Conservation (phyloP, 2,888 invertebrate genomes). For the Aspidapion aeneum region DNA sequence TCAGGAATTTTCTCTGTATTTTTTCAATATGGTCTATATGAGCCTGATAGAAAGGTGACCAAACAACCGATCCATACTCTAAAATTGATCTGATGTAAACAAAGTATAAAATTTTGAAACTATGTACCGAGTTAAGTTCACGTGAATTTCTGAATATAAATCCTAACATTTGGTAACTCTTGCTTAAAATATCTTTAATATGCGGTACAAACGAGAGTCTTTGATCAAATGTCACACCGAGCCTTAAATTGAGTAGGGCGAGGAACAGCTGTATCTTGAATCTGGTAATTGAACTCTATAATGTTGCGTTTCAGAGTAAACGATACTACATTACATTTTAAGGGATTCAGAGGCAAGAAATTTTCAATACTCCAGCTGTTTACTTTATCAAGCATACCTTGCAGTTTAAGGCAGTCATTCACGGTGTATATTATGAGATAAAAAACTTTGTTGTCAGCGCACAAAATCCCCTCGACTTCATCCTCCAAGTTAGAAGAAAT, state of each 20-base stretch:
- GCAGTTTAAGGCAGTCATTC: too few species aligned
- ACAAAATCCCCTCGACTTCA: too few species aligned
- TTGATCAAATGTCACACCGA: background rate
- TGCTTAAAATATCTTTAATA: background rate
- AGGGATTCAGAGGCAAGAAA: too few species aligned
- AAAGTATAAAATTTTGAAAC: background rate
- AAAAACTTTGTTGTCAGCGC: too few species aligned
- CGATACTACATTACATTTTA: too few species aligned
- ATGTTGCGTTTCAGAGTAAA: background rate
- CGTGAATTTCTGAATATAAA: background rate
- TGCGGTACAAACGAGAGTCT: background rate
- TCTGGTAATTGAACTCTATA: background rate
- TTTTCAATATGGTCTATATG: background rate
- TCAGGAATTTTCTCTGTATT: background rate
- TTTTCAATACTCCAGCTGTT: too few species aligned
- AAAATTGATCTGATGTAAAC: background rate
- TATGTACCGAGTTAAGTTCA: background rate
- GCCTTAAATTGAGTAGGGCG: background rate
- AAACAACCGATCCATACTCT: background rate
- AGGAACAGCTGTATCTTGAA: background rate
- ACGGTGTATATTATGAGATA: too few species aligned
- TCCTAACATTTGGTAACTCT: background rate
- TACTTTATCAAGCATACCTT: too few species aligned
- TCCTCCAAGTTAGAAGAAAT: too few species aligned
- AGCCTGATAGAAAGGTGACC: background rate